Evolutionary conservation across 2,888 invertebrate species (phyloP).

Genomic region (Zaprionus lineosus): DNA sequence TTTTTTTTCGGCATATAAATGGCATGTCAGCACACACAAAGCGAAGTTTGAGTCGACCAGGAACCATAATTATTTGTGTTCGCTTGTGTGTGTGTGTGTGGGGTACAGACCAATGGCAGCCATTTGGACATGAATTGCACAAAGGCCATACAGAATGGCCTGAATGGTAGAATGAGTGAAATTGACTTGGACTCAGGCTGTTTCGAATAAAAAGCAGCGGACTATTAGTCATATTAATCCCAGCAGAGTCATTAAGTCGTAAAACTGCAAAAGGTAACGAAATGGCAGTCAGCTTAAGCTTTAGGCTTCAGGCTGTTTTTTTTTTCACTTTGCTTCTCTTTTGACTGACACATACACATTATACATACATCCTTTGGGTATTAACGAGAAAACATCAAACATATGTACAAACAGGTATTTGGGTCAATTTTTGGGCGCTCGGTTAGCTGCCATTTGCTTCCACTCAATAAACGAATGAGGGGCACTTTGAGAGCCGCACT

Average conservation of each 20-base stretch:
- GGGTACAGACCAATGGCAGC: constrained; percentile 31
- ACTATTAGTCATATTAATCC: constrained; percentile 79
- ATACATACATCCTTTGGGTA: constrained; percentile 20
- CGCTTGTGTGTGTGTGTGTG: constrained; percentile 14
- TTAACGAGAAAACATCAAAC: background rate
- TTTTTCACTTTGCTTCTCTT: constrained; percentile 10
- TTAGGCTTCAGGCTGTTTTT: constrained; percentile 18
- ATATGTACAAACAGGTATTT: constrained; percentile 22
- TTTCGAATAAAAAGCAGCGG: constrained; percentile 63
- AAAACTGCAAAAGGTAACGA: constrained; percentile 64
- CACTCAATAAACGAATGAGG: constrained; percentile 40
- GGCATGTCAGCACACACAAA: constrained; percentile 69
- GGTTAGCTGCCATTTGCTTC: constrained; percentile 21
- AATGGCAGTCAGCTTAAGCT: constrained; percentile 17
- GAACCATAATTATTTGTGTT: constrained; percentile 61
- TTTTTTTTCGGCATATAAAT: constrained; percentile 46
- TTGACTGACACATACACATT: constrained; percentile 43
- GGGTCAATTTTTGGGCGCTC: constrained; percentile 31
- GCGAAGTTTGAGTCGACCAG: constrained; percentile 38
- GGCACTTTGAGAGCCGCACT: constrained; percentile 37
- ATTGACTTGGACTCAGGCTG: constrained; percentile 20
- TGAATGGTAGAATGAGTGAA: background rate
- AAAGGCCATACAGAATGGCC: constrained; percentile 38
- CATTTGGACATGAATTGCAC: constrained; percentile 70
- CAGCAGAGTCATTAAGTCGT: constrained; percentile 77